Conservation (phyloP, 2,797 vertebrate species). For the Macrochelys suwanniensis region DNA sequence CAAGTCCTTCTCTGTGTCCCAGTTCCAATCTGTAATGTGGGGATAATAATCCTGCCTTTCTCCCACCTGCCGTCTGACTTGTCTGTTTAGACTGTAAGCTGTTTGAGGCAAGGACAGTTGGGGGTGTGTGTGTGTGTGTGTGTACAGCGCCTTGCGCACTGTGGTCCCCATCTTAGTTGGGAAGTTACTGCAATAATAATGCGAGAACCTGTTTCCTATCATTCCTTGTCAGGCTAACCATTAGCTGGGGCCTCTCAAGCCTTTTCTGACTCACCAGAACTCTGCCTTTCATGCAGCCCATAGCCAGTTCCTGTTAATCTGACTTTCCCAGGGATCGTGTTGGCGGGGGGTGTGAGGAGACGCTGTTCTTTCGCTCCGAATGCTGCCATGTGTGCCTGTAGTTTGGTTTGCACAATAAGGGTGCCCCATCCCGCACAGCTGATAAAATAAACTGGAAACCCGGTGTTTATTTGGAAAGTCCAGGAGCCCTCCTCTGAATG, state of each 20-base stretch:
- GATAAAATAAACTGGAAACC: not conserved
- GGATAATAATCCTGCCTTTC: not conserved
- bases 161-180: not conserved
- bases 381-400: not conserved
- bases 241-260: not conserved
- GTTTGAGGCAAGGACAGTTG: not conserved
- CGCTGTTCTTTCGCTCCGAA: not conserved
- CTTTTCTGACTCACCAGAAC: not conserved
- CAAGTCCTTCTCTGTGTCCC: not conserved
- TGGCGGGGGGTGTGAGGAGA: not conserved
- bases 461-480: not conserved
- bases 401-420: not conserved
- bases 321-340: not conserved
- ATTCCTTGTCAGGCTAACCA: not conserved
- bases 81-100: not conserved
- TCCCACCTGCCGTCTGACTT: not conserved
- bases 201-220: not conserved
- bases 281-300: not conserved
- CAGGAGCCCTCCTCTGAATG: not conserved
- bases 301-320: not conserved
- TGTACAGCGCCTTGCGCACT: not conserved
- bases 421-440: not conserved
- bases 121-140: not conserved
- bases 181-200: not conserved
- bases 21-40: not conserved